These are phyloP conservation scores for Lophius piscatorius DNA, from an alignment of 2,113 vertebrate genomes.

Conservation along the genomic window DNA sequence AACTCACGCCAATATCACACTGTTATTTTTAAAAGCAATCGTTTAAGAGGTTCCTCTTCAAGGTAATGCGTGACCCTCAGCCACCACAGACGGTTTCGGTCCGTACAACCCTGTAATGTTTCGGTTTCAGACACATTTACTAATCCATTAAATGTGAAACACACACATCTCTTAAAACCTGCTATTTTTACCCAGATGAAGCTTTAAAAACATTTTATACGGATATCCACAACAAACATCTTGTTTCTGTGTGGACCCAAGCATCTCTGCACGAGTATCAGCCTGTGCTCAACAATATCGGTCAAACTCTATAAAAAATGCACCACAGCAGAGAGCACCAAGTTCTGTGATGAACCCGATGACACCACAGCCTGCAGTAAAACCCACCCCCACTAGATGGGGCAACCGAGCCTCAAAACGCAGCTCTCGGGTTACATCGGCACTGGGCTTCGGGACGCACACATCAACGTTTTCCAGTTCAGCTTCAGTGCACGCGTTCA, in stretches of 20 bases:
- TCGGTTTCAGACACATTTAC: no score
- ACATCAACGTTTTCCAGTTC: slow-evolving; percentile 64
- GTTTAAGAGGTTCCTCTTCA: no score
- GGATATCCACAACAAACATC: not conserved
- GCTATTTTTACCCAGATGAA: no score
- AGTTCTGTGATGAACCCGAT: slow-evolving; percentile 71
- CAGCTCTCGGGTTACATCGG: slow-evolving; percentile 41
- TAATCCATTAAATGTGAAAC: no score
- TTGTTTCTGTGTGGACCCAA: not conserved
- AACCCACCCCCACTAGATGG: slow-evolving; percentile 62
- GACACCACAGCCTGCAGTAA: slow-evolving; percentile 61
- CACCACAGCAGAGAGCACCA: slow-evolving; percentile 61
- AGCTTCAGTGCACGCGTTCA: slow-evolving; percentile 39
- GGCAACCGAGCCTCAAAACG: slow-evolving; percentile 60
- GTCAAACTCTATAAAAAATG: slow-evolving; percentile 46
- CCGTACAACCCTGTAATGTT: no score
- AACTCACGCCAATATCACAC: no score
- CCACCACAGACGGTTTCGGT: no score
- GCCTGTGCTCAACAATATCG: slow-evolving; percentile 16
- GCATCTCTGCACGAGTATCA: slow-evolving; percentile 15
- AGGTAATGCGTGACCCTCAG: no score
- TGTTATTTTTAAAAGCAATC: no score
- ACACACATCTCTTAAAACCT: no score
- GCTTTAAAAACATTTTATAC: not conserved
- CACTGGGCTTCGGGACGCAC: no score